phyloP scores from a whole-genome alignment of 1,140 invertebrate species.

The Zaprionus camerounensis region DNA sequence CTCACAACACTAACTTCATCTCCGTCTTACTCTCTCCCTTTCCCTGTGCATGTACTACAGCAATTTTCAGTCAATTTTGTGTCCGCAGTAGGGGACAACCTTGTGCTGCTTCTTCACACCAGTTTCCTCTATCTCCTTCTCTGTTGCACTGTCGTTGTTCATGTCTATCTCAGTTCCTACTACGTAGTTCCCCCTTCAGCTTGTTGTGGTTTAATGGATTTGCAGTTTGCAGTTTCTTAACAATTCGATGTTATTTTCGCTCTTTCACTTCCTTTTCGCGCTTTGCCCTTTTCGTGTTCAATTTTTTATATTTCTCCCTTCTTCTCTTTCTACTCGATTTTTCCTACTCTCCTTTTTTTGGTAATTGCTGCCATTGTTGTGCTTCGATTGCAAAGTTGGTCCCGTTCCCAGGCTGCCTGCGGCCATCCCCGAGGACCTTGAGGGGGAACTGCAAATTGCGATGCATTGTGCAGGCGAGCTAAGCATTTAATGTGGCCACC shows the following conservation, averaged over 20 bases:
- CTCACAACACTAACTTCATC: neutral
- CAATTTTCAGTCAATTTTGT: constrained; percentile 75
- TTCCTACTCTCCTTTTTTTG: constrained; percentile 49
- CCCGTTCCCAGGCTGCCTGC: constrained; percentile 10
- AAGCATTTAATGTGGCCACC: constrained; percentile 27
- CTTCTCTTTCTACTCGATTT: constrained; percentile 13
- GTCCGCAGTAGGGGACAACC: constrained; percentile 14
- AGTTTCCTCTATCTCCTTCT: neutral
- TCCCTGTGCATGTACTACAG: constrained; percentile 32
- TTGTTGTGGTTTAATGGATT: constrained; percentile 82
- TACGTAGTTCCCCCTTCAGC: constrained; percentile 30
- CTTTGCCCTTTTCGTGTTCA: constrained; percentile 75
- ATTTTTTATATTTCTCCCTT: constrained; percentile 41
- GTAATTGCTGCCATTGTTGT: constrained; percentile 79
- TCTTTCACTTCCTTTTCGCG: constrained; percentile 73
- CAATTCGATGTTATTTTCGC: constrained; percentile 79
- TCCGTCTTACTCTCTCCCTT: neutral
- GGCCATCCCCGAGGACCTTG: constrained; percentile 16
- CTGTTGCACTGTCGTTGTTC: constrained; percentile 15
- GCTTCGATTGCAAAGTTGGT: constrained; percentile 56
- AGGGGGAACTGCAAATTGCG: constrained; percentile 52
- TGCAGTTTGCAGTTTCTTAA: constrained; percentile 80
- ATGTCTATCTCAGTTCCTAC: neutral
- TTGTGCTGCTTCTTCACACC: neutral
- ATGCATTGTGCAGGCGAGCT: constrained; percentile 59